Percentiles rank a stretch among this genome's conserved stretches.
Evolutionary conservation across 1,140 invertebrate genomes (phyloP).

Genomic region (Aporrectodea caliginosa): DNA sequence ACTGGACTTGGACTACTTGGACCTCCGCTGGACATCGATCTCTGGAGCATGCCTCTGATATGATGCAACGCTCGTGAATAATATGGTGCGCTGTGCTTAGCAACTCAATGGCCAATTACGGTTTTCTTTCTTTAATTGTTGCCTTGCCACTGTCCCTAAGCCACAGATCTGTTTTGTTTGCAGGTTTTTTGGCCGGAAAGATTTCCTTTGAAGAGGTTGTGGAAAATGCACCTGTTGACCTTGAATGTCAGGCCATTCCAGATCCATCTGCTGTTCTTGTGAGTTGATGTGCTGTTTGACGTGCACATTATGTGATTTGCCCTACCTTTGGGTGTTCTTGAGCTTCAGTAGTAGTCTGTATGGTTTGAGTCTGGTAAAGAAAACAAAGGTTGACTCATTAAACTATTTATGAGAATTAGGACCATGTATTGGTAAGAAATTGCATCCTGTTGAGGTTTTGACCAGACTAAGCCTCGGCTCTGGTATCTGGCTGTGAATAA

Average conservation of each 20-base stretch:
- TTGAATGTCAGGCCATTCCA: not conserved
- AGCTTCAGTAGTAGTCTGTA: no score
- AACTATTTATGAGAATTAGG: not conserved
- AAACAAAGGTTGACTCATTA: not conserved
- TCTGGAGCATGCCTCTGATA: no score
- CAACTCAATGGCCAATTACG: no score
- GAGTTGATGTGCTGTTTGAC: not conserved
- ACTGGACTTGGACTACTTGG: no score
- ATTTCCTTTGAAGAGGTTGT: not conserved
- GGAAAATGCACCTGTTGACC: not conserved
- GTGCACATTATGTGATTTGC: not conserved
- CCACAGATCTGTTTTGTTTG: not conserved
- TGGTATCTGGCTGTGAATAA: no score
- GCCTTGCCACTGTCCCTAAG: no score
- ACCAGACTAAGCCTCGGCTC: no score
- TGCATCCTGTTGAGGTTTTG: not conserved
- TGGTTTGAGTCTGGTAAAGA: not conserved
- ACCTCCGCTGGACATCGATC: no score
- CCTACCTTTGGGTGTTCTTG: no score
- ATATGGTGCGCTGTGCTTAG: no score
- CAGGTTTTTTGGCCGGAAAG: not conserved
- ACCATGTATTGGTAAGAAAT: not conserved
- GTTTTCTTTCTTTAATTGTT: no score
- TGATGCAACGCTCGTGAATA: no score
- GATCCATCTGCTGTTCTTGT: not conserved